These are phyloP conservation scores for Limosa lapponica DNA, from an alignment of 2,797 vertebrate genomes.

Conservation along the genomic window DNA sequence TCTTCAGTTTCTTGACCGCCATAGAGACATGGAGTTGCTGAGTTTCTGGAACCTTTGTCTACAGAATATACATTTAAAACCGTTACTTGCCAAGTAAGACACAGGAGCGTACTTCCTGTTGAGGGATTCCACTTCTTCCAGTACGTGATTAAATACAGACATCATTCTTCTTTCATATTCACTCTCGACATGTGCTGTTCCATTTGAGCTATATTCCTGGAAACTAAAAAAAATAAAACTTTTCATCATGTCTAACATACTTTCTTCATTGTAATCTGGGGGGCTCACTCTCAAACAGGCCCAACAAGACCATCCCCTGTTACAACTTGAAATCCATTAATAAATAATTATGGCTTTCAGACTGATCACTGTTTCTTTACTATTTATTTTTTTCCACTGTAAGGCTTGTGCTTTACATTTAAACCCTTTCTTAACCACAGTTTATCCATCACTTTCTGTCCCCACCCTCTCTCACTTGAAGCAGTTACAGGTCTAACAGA, in stretches of 20 bases:
- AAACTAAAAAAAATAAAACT: conserved; percentile 80
- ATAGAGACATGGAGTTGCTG: rapidly evolving
- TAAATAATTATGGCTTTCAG: not conserved
- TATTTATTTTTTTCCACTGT: not conserved
- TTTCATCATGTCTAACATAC: not conserved
- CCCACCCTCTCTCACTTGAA: not conserved
- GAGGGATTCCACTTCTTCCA: conserved; percentile 94
- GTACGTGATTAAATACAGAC: conserved; percentile 90
- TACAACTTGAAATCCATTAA: not conserved
- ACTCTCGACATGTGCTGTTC: conserved; percentile 88
- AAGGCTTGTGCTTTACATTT: not conserved
- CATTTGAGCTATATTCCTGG: conserved; percentile 88
- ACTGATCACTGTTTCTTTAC: not conserved
- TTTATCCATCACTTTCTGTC: not conserved
- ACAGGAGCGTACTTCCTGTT: conserved; percentile 94
- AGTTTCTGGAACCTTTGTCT: not conserved
- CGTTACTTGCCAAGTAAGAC: conserved; percentile 89
- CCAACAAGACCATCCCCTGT: not conserved
- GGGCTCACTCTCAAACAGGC: not conserved
- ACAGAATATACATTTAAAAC: not conserved
- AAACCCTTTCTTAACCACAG: not conserved
- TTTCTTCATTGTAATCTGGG: not conserved
- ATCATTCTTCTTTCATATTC: conserved; percentile 96
- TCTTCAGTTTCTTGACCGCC: not conserved
- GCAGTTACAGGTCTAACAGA: not conserved